phyloP scores from a whole-genome alignment of 2,888 invertebrate species.

The Odontocolon sp. region DNA sequence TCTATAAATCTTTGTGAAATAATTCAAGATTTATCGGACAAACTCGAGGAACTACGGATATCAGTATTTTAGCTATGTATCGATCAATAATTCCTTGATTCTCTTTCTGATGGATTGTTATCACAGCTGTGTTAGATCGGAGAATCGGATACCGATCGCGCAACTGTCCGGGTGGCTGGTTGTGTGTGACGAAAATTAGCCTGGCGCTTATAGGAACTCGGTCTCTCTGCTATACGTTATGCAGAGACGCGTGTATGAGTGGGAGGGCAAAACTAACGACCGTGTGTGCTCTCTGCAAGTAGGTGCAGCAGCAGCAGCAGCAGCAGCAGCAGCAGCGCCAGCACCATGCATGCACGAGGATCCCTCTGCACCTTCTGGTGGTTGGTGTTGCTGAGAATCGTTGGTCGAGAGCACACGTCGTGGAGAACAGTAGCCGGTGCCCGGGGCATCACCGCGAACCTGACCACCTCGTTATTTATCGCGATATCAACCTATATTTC shows the following conservation, averaged over 20 bases:
- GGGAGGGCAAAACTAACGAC: constrained; percentile 52
- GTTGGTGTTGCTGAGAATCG: not conserved
- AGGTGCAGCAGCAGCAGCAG: not conserved
- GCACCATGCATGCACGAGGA: constrained; percentile 22
- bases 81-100: too few relatives aligned
- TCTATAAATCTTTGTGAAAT: not conserved
- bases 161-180: not conserved
- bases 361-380: constrained; percentile 33
- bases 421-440: constrained; percentile 76
- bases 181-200: constrained; percentile 48
- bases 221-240: constrained; percentile 13
- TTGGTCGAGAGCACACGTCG: constrained; percentile 61
- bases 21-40: too few relatives aligned
- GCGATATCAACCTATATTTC: constrained; percentile 80
- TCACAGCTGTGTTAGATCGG: constrained; percentile 26
- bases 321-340: not conserved
- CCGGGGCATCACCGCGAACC: constrained; percentile 76
- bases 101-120: constrained; percentile 20
- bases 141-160: constrained; percentile 43
- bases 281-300: constrained; percentile 36
- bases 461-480: constrained; percentile 79
- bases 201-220: constrained; percentile 36
- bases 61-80: too few relatives aligned
- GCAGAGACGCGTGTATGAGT: constrained; percentile 29
- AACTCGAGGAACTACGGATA: too few relatives aligned